A percentile compares a stretch with the other conserved stretches of the same genome.
Evolutionary conservation across 2,113 vertebrate genomes (phyloP).

Genomic region (Oncorhynchus masou): DNA sequence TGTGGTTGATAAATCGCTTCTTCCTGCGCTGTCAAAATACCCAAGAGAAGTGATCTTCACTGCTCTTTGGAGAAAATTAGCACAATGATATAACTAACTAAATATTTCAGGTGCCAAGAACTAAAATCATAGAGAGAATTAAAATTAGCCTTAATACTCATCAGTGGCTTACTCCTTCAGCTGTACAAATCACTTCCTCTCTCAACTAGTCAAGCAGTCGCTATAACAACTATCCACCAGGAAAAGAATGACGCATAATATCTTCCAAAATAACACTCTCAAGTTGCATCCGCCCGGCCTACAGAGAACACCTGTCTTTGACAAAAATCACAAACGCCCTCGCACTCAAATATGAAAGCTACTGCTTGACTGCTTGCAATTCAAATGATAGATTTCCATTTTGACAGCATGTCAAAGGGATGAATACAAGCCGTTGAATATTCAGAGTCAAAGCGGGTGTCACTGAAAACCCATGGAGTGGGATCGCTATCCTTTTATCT

Average conservation of each 20-base stretch:
- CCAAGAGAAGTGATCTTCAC: too few species aligned
- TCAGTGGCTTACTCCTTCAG: conserved; percentile 32
- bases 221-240: conserved; percentile 54
- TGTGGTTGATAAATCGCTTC: conserved; percentile 35
- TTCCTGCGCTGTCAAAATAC: too few species aligned
- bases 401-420: background rate
- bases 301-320: background rate
- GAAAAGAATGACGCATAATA: conserved; percentile 41
- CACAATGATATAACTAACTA: conserved; percentile 29
- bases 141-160: conserved; percentile 30
- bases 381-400: too few species aligned
- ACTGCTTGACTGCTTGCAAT: too few species aligned
- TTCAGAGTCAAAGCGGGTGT: conserved; percentile 38
- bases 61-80: conserved; percentile 1
- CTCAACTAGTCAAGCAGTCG: conserved; percentile 41
- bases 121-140: conserved; percentile 30
- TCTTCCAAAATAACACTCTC: conserved; percentile 15
- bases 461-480: conserved; percentile 34
- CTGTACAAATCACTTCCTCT: background rate
- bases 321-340: too few species aligned
- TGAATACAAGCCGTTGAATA: conserved; percentile 40
- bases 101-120: conserved; percentile 45
- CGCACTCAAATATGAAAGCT: too few species aligned
- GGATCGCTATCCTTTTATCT: conserved; percentile 45
- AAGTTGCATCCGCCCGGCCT: background rate